Evolutionary conservation across 1,140 invertebrate genomes (phyloP), one percentile per base, ranked within the genome.

Genomic region (Uloborus diversus): DNA sequence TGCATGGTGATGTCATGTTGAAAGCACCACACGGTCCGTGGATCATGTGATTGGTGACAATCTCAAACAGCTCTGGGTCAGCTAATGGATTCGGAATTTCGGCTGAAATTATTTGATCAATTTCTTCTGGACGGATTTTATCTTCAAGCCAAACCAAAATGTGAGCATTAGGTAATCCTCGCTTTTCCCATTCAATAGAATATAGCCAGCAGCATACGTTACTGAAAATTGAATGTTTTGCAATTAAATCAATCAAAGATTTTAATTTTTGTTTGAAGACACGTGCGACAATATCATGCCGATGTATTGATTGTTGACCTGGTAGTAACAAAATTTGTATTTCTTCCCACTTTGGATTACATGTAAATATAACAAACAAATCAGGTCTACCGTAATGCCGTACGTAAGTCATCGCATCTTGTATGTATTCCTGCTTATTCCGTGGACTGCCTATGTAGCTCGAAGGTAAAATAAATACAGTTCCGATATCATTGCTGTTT

Each of bases 71-170:
- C 59, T 78, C 27, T 78, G 83, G 85, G 85, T 90, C 86, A 51
- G 32, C 83, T 51, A 82, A 56, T 49, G 56, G 49, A 86, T 90
- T 85, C 42, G 90, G 89, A 70, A 91, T 87, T 87, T 90, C 89
- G 4, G 88, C 89, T 49, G 80, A 88, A 75, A 90, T 88, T 17
- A 89, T 82, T 33, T 86, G 64, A 85, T 90, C 89, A 75, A 89
- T 88, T 4, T 79, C 70, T 32, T 84, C 81, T 9, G 82, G 33
- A n/a, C 23, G 27, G 13, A 68, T 68, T 27, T 59, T 61, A 37
- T 75, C 53, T 14, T 59, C 37, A 27, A 73, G 17, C 64, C 73
- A 78, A 5, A 88, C 23, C 11, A 88, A 68, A 57, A 87, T 84
- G 80, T 88, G 88, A 3, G 64, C 69, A 83, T 88, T 87, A 9